Evolutionary conservation across 2,797 vertebrate species (phyloP), one percentile per base, ranked within the genome.

Genomic region (Tapera naevia): DNA sequence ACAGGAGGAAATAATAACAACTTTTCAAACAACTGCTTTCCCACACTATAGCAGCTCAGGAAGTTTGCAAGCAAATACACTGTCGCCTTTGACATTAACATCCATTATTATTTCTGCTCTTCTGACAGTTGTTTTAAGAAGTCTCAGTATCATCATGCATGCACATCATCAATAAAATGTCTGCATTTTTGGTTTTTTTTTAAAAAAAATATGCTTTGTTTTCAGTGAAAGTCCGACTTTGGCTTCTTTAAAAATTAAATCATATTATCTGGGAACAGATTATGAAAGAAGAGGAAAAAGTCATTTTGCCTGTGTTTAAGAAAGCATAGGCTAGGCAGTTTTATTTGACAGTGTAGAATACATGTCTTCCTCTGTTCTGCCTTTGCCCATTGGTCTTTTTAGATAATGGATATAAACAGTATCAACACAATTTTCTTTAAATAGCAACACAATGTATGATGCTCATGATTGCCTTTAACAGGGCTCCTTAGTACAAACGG

Each of bases 21-120:
- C 60, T 84, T 84, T 50, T 45, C 74, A 84, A 88, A 85, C 51
- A 88, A 88, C n/a, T 85, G 41, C n/a, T 93, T 94, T 84, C 65
- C 48, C 13, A 51, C n/a, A 33, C 33, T 71, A 3, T 45, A 80
- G 24, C 35, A 85, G 69, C 57, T 85, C 37, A 80, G 66, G 60
- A 86, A 85, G 32, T 8, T 12, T 28, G 39, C 0, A 0, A 37
- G 56, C 66, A 90, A 86, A 84, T 22, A 45, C 1, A 18, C 33
- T 2, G 13, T 62, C 41, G 37, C 65, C 48, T 46, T 80, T 85
- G 67, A 51, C 13, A 5, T 28, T 80, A 78, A 62, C 18, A 67
- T 65, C 46, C 37, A 8, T 80, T 84, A 39, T 78, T 93, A 39
- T 78, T 93, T 76, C 60, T 1, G 5, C 25, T 88, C 35, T 51